Evolutionary conservation across 2,113 vertebrate genomes (phyloP).

Genomic region (Laticauda laticaudata): DNA sequence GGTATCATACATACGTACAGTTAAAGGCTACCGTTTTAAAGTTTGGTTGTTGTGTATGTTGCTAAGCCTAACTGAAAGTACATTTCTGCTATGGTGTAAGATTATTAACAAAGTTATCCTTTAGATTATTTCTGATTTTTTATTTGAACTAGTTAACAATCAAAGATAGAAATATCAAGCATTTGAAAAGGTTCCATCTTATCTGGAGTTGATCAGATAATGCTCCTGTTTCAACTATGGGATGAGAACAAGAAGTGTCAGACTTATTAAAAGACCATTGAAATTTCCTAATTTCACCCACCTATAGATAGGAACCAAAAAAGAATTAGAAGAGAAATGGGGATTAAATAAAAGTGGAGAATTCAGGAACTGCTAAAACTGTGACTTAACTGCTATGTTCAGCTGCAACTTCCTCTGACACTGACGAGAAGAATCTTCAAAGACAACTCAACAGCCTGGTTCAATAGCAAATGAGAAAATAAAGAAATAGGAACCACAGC

Average conservation of each 20-base stretch:
- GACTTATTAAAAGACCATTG: background rate
- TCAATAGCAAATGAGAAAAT: background rate
- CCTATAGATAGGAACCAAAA: background rate
- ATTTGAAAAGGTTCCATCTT: background rate
- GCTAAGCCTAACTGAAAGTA: background rate
- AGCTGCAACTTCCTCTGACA: background rate
- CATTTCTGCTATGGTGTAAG: background rate
- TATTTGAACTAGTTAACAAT: background rate
- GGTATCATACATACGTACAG: background rate
- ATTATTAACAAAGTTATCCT: background rate
- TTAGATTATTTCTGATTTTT: background rate
- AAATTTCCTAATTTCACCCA: background rate
- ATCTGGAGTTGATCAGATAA: background rate
- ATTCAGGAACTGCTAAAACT: background rate
- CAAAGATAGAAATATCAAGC: background rate
- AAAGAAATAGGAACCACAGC: background rate
- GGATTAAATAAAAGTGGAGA: background rate
- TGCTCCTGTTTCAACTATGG: background rate
- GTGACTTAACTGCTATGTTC: background rate
- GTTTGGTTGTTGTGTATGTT: background rate
- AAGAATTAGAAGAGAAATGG: background rate
- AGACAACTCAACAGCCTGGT: background rate
- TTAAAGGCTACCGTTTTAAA: background rate
- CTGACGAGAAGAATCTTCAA: background rate
- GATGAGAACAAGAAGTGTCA: background rate